Evolutionary conservation across 2,888 invertebrate species (phyloP).

Genomic region (Hyles lineata): DNA sequence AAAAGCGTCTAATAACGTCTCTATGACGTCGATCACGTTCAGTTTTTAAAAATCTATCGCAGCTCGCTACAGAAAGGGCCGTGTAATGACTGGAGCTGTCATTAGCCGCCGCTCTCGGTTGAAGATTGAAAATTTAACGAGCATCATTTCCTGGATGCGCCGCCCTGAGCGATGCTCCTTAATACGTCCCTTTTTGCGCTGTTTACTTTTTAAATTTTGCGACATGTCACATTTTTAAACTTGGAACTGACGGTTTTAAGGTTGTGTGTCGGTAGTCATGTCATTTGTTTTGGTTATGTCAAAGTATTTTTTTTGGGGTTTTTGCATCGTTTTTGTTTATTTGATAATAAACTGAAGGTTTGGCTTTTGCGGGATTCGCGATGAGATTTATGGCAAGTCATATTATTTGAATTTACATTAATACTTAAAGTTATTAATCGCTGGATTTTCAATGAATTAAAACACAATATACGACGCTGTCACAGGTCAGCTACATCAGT

Average conservation of each 20-base stretch:
- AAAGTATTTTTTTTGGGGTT: not conserved
- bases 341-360: too few relatives aligned
- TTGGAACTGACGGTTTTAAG: not conserved
- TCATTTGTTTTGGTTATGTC: not conserved
- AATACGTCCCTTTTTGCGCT: conserved; percentile 38
- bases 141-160: conserved; percentile 54
- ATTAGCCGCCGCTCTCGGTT: conserved; percentile 49
- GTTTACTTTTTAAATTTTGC: conserved; percentile 43
- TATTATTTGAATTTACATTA: too few relatives aligned
- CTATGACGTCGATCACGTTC: conserved; percentile 3
- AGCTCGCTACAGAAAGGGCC: conserved; percentile 39
- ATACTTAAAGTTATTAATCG: too few relatives aligned
- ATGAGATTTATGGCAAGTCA: too few relatives aligned
- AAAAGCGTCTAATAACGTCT: not conserved
- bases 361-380: too few relatives aligned
- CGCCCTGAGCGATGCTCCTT: conserved; percentile 38
- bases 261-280: not conserved
- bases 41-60: conserved; percentile 25
- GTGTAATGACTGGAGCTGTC: conserved; percentile 57
- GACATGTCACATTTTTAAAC: conserved; percentile 15
- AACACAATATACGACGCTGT: too few relatives aligned
- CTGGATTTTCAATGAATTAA: too few relatives aligned
- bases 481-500: too few relatives aligned
- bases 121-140: conserved; percentile 68
- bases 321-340: not conserved